Conservation (phyloP, 2,888 invertebrate genomes). For the Halocaridina rubra region DNA sequence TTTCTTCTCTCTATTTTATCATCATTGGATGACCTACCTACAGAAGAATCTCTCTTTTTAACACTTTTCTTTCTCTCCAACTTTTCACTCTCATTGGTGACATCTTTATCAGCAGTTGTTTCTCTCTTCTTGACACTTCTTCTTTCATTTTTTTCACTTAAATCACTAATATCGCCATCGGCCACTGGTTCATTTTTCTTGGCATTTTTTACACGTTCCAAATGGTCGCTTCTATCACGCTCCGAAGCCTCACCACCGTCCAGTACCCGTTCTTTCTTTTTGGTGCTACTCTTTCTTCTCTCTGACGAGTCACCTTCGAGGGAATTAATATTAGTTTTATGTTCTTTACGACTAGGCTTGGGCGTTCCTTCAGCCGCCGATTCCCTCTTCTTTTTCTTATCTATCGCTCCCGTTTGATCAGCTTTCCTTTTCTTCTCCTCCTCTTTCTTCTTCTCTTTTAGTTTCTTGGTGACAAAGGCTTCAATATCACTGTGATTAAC, state of each 20-base stretch:
- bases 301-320: constrained; percentile 2
- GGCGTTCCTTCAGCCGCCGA: constrained; percentile 23
- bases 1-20: constrained; percentile 51
- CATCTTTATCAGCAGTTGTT: constrained; percentile 32
- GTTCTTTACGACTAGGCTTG: constrained; percentile 28
- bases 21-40: constrained; percentile 7
- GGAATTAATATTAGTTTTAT: not conserved
- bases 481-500: constrained; percentile 38
- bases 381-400: constrained; percentile 47
- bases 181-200: constrained; percentile 38
- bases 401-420: constrained; percentile 33
- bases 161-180: constrained; percentile 44
- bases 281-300: constrained; percentile 34
- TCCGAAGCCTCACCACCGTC: not conserved
- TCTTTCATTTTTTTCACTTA: constrained; percentile 43
- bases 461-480: constrained; percentile 36
- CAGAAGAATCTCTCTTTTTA: constrained; percentile 28
- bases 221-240: constrained; percentile 1
- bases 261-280: constrained; percentile 18
- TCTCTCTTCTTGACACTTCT: constrained; percentile 57
- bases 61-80: constrained; percentile 38
- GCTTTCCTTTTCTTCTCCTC: constrained; percentile 41
- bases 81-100: constrained; percentile 31
- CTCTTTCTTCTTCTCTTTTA: constrained; percentile 32
- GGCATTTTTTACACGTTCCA: constrained; percentile 25